Conservation (phyloP, 1,140 invertebrate species). For the Pseudomyrmex concolor region DNA sequence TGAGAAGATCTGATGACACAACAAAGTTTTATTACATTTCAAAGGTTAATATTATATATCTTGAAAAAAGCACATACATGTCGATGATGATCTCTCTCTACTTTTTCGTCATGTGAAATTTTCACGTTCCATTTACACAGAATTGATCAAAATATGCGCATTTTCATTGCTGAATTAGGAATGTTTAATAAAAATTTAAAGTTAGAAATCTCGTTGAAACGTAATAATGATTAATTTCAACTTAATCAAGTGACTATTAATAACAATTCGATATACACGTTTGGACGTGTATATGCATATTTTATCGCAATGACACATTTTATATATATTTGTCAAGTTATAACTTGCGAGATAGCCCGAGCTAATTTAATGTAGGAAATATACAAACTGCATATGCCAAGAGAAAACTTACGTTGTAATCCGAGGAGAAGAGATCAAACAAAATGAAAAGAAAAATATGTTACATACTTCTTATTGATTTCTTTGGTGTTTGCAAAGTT, state of each 20-base stretch:
- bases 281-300: conserved; percentile 19
- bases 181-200: conserved; percentile 33
- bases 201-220: neutral
- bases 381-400: neutral
- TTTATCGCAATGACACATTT: conserved; percentile 5
- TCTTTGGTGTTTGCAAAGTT: conserved; percentile 15
- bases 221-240: conserved; percentile 3
- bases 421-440: neutral
- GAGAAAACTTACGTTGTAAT: neutral
- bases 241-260: conserved; percentile 29
- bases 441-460: neutral
- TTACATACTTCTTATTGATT: conserved; percentile 11
- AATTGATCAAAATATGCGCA: conserved; percentile 10
- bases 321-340: neutral
- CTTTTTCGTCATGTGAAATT: neutral
- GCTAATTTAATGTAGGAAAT: neutral
- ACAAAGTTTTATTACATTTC: neutral
- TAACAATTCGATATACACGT: neutral
- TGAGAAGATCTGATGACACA: no score
- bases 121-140: conserved; percentile 4
- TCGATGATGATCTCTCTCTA: neutral
- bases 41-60: neutral
- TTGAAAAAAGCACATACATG: no score
- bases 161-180: neutral
- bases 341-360: neutral